A percentile compares a stretch with the other conserved stretches of the same genome.
These are phyloP conservation scores for Drosophila insularis DNA, from an alignment of 1,140 invertebrate species.

Conservation along the genomic window DNA sequence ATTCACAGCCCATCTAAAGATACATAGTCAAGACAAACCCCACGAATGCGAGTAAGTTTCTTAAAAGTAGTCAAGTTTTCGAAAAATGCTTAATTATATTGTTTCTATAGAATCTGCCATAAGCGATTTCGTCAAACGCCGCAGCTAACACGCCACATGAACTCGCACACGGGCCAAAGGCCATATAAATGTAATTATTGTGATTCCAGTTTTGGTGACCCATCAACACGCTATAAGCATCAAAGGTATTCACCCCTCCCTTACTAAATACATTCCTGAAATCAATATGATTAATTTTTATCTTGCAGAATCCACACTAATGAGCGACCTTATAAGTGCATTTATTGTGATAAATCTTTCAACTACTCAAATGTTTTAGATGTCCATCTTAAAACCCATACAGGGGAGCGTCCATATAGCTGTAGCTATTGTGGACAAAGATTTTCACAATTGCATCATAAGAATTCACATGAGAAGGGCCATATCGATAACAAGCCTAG, in stretches of 20 bases:
- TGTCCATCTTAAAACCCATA: slow-evolving; percentile 70
- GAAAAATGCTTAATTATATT: background rate
- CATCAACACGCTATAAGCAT: slow-evolving; percentile 84
- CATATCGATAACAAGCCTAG: slow-evolving; percentile 14
- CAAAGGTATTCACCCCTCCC: slow-evolving; percentile 80
- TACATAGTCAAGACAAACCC: slow-evolving; percentile 62
- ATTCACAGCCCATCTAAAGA: slow-evolving; percentile 59
- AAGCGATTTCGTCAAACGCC: slow-evolving; percentile 71
- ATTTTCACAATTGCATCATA: slow-evolving; percentile 72
- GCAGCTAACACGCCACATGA: slow-evolving; percentile 73
- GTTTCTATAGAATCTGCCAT: slow-evolving; percentile 64
- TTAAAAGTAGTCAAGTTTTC: too few relatives aligned
- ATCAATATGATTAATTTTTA: background rate
- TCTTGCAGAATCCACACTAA: slow-evolving; percentile 71
- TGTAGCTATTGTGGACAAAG: slow-evolving; percentile 56
- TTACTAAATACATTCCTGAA: background rate
- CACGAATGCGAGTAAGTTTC: slow-evolving; percentile 77
- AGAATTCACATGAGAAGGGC: slow-evolving; percentile 64
- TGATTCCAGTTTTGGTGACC: slow-evolving; percentile 87
- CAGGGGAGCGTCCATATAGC: slow-evolving; percentile 63
- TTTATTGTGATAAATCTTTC: slow-evolving; percentile 63
- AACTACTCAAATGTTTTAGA: slow-evolving; percentile 73
- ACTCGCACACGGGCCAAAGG: slow-evolving; percentile 70
- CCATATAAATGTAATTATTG: slow-evolving; percentile 84
- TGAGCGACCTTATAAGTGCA: slow-evolving; percentile 71